Evolutionary conservation across 2,113 vertebrate genomes (phyloP), one percentile per base, ranked within the genome.

Genomic region (Etia nguti): DNA sequence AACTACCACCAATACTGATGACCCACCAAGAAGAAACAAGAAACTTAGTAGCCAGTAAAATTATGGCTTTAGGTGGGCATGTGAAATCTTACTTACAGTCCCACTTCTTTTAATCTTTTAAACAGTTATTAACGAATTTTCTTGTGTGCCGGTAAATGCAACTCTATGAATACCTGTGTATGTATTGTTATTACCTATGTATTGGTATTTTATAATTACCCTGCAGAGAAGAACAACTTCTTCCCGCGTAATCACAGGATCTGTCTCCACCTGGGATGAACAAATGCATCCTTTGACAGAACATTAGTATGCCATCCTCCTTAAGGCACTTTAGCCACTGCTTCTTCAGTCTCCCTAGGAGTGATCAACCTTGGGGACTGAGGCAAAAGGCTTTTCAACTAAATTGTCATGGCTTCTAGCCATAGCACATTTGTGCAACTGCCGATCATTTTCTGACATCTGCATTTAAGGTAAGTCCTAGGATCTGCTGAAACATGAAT

Each of bases 201-300:
- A 34, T 79, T 79, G 10, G 26, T 34, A 22, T 79, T 79, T 31
- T 70, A 24, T 43, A 70, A 43, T n/a, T 41, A 6, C 38, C 38
- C 65, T 43, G 65, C 65, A 65, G 34, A 22, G 60, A 65, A 38
- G 4, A 65, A 22, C 20, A 22, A 41, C 62, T 68, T 68, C 62
- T 68, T 68, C 22, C 11, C 0, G 0, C 0, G 2, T 65, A 38
- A 65, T 36, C 10, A 8, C 31, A 65, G 31, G 6, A 38, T 68
- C 11, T 38, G 34, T 41, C 20, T 41, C 34, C 34, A 68, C 38
- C 65, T 43, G n/a, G 12, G 65, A 43, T 24, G 22, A 24, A 43
- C 12, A 24, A 70, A 43, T 43, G n/a, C 38, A 43, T 43, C 65
- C 38, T 26, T 24, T 43, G 38, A 43, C 38, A 43, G 12, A 43